These are phyloP conservation scores for Antitype chi DNA, from an alignment of 2,888 invertebrate genomes.

Conservation along the genomic window DNA sequence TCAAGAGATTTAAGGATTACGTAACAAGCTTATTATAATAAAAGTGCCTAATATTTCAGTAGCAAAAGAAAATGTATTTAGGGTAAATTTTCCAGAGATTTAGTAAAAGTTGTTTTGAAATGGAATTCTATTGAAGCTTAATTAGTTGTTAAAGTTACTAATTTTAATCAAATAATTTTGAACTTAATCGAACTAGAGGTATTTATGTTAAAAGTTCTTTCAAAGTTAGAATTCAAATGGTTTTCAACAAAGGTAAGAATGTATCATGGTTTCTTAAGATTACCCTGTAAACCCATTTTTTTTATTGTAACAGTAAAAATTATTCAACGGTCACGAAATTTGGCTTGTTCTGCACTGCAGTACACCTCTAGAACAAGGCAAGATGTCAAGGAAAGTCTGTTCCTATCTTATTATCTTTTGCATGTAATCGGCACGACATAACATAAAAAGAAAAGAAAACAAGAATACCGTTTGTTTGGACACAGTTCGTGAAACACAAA, in stretches of 20 bases:
- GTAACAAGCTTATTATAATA: constrained; percentile 51
- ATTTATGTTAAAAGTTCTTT: constrained; percentile 29
- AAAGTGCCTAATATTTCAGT: constrained; percentile 47
- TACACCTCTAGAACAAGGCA: background rate
- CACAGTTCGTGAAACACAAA: too few relatives aligned
- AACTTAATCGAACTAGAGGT: constrained; percentile 34
- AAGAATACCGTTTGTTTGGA: too few relatives aligned
- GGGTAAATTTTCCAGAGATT: constrained; percentile 30
- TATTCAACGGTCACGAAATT: background rate
- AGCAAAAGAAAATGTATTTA: constrained; percentile 36
- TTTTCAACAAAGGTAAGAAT: constrained; percentile 8
- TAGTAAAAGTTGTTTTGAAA: constrained; percentile 42
- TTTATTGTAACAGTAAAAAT: background rate
- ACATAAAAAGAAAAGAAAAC: too few relatives aligned
- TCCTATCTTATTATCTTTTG: background rate
- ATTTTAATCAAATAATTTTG: constrained; percentile 50
- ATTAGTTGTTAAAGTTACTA: constrained; percentile 37
- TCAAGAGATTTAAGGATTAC: constrained; percentile 56
- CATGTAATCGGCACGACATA: too few relatives aligned
- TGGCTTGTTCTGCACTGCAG: too few relatives aligned
- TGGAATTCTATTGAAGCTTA: constrained; percentile 42
- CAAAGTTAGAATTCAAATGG: constrained; percentile 9
- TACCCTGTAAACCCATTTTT: background rate
- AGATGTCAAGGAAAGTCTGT: background rate
- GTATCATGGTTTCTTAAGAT: background rate